These are phyloP conservation scores for Polypedilum vanderplanki DNA, from an alignment of 1,140 invertebrate genomes.

Conservation along the genomic window DNA sequence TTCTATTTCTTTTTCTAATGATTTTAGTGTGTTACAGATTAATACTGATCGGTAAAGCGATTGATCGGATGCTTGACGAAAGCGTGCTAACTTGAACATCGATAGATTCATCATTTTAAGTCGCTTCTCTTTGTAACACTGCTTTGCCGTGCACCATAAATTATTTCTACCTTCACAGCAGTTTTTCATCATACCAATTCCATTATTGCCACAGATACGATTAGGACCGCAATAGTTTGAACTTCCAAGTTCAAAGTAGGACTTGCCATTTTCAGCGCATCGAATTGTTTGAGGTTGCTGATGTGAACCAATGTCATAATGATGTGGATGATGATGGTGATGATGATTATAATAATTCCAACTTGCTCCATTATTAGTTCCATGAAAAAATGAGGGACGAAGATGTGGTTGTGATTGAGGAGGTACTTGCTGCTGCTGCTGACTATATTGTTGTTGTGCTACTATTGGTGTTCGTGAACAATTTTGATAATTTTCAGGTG, in stretches of 20 bases:
- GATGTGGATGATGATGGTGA: slow-evolving; percentile 33
- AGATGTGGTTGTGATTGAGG: slow-evolving; percentile 36
- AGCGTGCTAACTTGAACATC: slow-evolving; percentile 83
- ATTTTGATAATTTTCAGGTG: slow-evolving; percentile 43
- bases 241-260: slow-evolving; percentile 75
- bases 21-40: slow-evolving; percentile 86
- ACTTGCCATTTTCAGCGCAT: slow-evolving; percentile 83
- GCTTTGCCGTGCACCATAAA: slow-evolving; percentile 65
- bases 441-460: slow-evolving; percentile 34
- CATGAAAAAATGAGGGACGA: slow-evolving; percentile 37
- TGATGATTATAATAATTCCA: slow-evolving; percentile 39
- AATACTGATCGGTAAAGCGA: slow-evolving; percentile 86
- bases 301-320: slow-evolving; percentile 35
- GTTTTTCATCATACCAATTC: slow-evolving; percentile 46
- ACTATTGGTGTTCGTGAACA: slow-evolving; percentile 40
- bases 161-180: slow-evolving; percentile 68
- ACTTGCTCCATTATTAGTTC: slow-evolving; percentile 42
- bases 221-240: slow-evolving; percentile 46
- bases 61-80: slow-evolving; percentile 80
- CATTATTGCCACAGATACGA: slow-evolving; percentile 30
- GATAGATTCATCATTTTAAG: slow-evolving; percentile 86
- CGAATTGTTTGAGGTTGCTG: slow-evolving; percentile 72
- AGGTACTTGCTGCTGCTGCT: slow-evolving; percentile 31
- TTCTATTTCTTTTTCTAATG: slow-evolving; percentile 86
- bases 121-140: slow-evolving; percentile 74